Base-by-base conservation (phyloP, 2,888 invertebrate genomes). In the Protodeltote pygarga region DNA sequence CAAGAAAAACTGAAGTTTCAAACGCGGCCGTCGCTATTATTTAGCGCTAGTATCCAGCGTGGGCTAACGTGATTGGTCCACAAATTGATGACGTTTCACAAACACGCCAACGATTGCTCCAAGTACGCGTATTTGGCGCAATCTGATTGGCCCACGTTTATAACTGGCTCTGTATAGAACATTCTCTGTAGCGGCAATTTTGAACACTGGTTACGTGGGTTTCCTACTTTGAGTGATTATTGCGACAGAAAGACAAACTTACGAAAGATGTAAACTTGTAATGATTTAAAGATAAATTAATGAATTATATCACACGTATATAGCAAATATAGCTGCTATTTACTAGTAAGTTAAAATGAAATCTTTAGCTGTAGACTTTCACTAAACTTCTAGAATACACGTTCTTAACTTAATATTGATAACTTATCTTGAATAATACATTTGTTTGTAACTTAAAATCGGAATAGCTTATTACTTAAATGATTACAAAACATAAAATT, bases 131-230 rank as follows among this genome's bases (percentile, higher is more conserved):
- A 93, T 94, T 93, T 94, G 95, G 93, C 94, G 77, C 28, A 17
- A 64, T 67, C 31, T 71, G 59, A 95, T 95, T 95, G 95, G 95
- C 94, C 94, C 95, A 95, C 95, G 95, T 95, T 87, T 78, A 63
- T 85, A 75, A 83, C 79, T 87, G 83, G 85, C 74, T 48, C 65
- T 66, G 66, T 73, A 67, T 61, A 48, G 59, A 61, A 47, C 61
- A 54, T 62, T 44, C 23, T 39, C 60, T 69, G 63, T 72, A 77
- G 83, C 88, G 89, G 77, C 59, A 78, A 77, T 66, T 87, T 87
- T 75, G 68, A 89, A 77, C 28, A 15, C 3, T 29, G 17, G 31
- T 35, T 24, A 29, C 24, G 24, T 16, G 48, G 14, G 11, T n/a
- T n/a, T n/a, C n/a, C n/a, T n/a, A n/a, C n/a, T n/a, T n/a, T 16